Base-by-base conservation (phyloP, 2,888 invertebrate genomes). In the Ichneumon xanthorius region DNA sequence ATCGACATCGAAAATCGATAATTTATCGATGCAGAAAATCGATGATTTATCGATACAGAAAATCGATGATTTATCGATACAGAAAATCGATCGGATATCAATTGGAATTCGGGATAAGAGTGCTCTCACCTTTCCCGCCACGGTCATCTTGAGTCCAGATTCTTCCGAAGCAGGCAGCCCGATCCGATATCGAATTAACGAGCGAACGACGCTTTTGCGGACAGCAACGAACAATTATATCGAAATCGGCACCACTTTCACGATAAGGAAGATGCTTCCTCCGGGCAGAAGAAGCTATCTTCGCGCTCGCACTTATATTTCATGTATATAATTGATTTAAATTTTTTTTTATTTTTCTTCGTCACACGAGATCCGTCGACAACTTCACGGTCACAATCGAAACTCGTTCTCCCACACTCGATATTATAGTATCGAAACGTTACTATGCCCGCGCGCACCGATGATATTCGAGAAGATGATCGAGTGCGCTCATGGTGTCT, bases 101-200 rank as follows among this genome's bases (percentile, higher is more conserved):
- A 40, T 40, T 2, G 76, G 76, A 82, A 85, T 84, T 68, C 55
- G 50, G 45, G 33, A 55, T 33, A 26, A 45, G 37, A 73, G 45
- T 50, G 63, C 22, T n/a, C 16, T 90, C 88, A 92, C 92, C 92
- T 92, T 92, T 89, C 92, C 92, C 80, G 92, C 91, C 84, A 92
- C 91, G 85, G 92, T 92, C 92, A 92, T 92, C 84, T 88, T 87
- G 86, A 80, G 88, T 88, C 84, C 83, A 80, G 84, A 75, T 87
- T 86, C 81, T 87, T 87, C 63, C 84, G 81, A 84, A 71, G 76
- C 87, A 86, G 82, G 71, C 72, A 72, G 72, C 63, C 14, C 67
- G 48, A 63, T 19, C 14, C 61, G 72, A 45, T 50, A 73, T 72
- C 55, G 22, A 48, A 67, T 73, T 26, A 22, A 71, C 61, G 67